Base-by-base conservation (phyloP, 2,797 vertebrate species). In the Catharus ustulatus region DNA sequence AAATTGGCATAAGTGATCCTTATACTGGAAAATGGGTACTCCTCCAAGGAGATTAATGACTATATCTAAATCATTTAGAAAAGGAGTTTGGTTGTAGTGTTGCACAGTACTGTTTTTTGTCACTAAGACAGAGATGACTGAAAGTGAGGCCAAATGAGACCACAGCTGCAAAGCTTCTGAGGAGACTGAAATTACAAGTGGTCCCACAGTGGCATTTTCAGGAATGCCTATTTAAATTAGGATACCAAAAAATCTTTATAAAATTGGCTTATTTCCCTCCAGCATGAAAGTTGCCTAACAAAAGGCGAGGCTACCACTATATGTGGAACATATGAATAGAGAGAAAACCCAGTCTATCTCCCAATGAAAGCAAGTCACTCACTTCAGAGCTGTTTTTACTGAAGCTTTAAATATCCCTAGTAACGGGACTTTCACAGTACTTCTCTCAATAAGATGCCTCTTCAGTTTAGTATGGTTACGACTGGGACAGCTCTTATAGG, bases 351-450 rank as follows among this genome's bases (percentile, higher is more conserved):
- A 93, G 84, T 88, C 89, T 95, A 89, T 88, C 73, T 95, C 82
- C 62, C 79, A 96, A n/a, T 68, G 92, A 86, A 91, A 91, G 87
- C 76, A 85, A 95, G 79, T 89, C 45, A 0, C 69, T 97, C 82
- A 69, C 63, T 95, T 90, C 55, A 86, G 73, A 84, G 87, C 78
- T 96, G 94, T 96, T 95, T 94, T 87, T 94, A 69, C 84, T 63
- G 75, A 85, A 81, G 92, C 94, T 95, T 96, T 96, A 97, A 96
- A 97, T 94, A 95, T 94, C 94, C 94, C 63, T 95, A 91, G 92
- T 94, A 93, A 86, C 77, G 9, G 94, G 92, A 91, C 94, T 93
- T 91, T 89, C 89, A 79, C 87, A 92, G 91, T 75, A 85, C 76
- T 91, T 62, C 69, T 89, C 76, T 69, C 10, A 6, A 77, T 67